Evolutionary conservation across 2,113 vertebrate species (phyloP), one percentile per base, ranked within the genome.

Genomic region (Alexandromys fortis): DNA sequence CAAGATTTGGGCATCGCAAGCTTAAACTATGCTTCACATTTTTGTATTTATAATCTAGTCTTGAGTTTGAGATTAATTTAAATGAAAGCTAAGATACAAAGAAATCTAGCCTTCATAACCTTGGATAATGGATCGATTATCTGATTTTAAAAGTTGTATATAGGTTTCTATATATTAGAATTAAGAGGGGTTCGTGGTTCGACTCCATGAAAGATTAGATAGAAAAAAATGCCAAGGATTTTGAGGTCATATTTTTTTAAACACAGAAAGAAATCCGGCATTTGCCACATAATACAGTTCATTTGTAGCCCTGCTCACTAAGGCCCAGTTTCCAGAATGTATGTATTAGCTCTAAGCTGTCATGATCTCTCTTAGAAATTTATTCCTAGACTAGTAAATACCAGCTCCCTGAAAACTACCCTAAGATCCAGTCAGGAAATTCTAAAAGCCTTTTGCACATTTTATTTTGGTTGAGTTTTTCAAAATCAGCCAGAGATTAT

Each of bases 41-140:
- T 72, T 95, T 91, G 42, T 45, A 89, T 91, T 92, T 93, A 79
- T 45, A 95, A 52, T 91, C 86, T 93, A 85, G 81, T 68, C 97
- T 96, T 97, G 68, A 90, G 68, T 35, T 79, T 86, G 78, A 26
- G 77, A 94, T 98, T 94, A 94, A 91, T 92, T 96, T 86, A 67
- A 97, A 91, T 97, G 89, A 96, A 96, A 86, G 38, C 33, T 89
- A 83, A 78, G 90, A 97, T 79, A 86, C 87, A 92, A 90, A 86
- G 95, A 95, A 92, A 89, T 92, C 49, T 86, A 88, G 75, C 89
- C 73, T 94, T 96, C 58, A 90, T 95, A 90, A 96, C 96, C 47
- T 55, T 68, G 7, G 7, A 91, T 97, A 61, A 82, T 67, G 79
- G 70, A 86, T 0, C 0, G 86, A 75, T n/a, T 94, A 42, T 90